Evolutionary conservation across 2,888 invertebrate genomes (phyloP).

Genomic region (Micoletzkya japonica): DNA sequence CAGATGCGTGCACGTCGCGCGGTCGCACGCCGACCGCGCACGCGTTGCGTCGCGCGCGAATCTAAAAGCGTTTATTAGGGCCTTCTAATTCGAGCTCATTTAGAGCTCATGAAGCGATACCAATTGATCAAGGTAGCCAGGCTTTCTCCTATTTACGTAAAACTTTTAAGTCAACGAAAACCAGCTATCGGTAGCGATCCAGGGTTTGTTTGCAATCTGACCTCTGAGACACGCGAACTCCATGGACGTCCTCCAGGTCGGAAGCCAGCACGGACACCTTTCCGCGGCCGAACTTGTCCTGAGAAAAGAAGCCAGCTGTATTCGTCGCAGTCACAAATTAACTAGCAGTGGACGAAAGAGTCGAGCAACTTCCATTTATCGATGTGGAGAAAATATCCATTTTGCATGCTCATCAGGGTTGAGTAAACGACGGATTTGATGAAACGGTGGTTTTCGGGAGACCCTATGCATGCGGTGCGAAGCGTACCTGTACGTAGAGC

Average conservation of each 20-base stretch:
- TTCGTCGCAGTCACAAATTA: background rate
- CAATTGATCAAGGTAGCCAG: background rate
- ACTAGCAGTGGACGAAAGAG: background rate
- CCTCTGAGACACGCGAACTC: constrained; percentile 72
- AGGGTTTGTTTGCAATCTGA: constrained; percentile 37
- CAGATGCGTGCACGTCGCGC: constrained; percentile 83
- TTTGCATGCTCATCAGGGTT: too few species aligned
- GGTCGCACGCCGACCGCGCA: constrained; percentile 69
- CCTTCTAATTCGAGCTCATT: background rate
- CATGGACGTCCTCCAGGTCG: constrained; percentile 83
- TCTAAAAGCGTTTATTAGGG: constrained; percentile 1
- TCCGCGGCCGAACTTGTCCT: constrained; percentile 92
- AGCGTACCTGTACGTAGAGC: constrained; percentile 74
- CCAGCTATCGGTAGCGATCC: background rate
- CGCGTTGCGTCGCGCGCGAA: constrained; percentile 38
- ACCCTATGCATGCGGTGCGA: too few species aligned
- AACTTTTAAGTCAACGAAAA: background rate
- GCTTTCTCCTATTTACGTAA: background rate
- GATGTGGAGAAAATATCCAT: background rate
- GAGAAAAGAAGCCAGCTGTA: constrained; percentile 2
- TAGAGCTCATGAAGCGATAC: constrained; percentile 30
- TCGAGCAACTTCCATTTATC: background rate
- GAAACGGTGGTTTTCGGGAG: too few species aligned
- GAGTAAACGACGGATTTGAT: too few species aligned
- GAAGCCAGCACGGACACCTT: constrained; percentile 81